These are phyloP conservation scores for Pavo muticus DNA, from an alignment of 2,113 vertebrate genomes.

Conservation along the genomic window DNA sequence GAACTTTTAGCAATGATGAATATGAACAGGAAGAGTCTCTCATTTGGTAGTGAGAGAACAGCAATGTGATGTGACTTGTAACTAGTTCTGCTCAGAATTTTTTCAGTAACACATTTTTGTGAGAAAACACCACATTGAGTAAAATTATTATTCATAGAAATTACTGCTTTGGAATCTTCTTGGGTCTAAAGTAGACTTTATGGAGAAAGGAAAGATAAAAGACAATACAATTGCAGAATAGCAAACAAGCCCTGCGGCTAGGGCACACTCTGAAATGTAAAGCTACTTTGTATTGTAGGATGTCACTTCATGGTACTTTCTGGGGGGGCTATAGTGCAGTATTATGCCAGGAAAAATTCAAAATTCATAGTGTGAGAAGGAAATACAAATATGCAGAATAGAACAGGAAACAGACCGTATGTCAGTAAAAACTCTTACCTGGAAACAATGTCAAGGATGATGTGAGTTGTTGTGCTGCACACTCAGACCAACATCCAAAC, in stretches of 20 bases:
- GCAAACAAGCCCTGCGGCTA: background rate
- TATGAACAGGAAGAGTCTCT: background rate
- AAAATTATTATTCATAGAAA: background rate
- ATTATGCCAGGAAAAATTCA: background rate
- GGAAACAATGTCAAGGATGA: background rate
- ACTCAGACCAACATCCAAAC: background rate
- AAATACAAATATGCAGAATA: background rate
- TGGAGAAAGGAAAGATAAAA: background rate
- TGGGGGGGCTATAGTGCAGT: background rate
- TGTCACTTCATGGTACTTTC: background rate
- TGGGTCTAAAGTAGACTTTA: background rate
- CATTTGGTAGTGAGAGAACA: background rate
- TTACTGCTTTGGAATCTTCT: background rate
- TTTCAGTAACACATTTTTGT: fast-evolving
- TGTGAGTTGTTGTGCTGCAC: background rate
- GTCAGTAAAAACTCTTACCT: background rate
- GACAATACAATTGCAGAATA: background rate
- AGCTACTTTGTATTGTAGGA: background rate
- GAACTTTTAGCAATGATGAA: background rate
- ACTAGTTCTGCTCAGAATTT: background rate
- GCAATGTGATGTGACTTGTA: background rate
- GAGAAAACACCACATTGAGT: background rate
- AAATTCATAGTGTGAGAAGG: background rate
- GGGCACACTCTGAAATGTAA: background rate
- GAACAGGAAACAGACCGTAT: background rate